Percentiles rank a stretch among this genome's conserved stretches.
Evolutionary conservation across 1,140 invertebrate genomes (phyloP).

Genomic region (Leguminivora glycinivorella): DNA sequence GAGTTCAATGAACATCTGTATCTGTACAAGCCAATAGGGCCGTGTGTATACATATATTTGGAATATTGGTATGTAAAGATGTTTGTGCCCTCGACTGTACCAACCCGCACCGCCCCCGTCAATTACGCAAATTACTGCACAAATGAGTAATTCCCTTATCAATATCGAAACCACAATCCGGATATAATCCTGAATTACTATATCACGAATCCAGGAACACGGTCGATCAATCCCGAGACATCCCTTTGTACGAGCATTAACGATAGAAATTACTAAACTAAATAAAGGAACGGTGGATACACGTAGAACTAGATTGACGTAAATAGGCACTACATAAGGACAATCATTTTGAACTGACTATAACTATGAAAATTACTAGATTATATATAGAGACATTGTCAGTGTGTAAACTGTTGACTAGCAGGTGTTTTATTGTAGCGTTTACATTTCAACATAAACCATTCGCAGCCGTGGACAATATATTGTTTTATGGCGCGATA

Average conservation of each 20-base stretch:
- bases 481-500: neutral
- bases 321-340: neutral
- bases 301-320: neutral
- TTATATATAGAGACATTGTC: too few species aligned
- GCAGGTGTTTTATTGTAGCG: too few species aligned
- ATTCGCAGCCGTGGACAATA: neutral
- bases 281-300: neutral
- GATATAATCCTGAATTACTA: constrained; percentile 8
- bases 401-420: too few species aligned
- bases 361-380: too few species aligned
- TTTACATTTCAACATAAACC: neutral
- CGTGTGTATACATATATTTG: too few species aligned
- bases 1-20: too few species aligned
- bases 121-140: neutral
- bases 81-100: too few species aligned
- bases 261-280: neutral
- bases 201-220: neutral
- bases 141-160: neutral
- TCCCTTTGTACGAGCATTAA: neutral
- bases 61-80: too few species aligned
- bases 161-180: neutral
- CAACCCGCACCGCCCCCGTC: neutral
- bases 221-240: neutral
- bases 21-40: too few species aligned
- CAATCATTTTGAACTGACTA: too few species aligned